These are phyloP conservation scores for Passer montanus DNA, from an alignment of 2,113 vertebrate species.

Conservation along the genomic window DNA sequence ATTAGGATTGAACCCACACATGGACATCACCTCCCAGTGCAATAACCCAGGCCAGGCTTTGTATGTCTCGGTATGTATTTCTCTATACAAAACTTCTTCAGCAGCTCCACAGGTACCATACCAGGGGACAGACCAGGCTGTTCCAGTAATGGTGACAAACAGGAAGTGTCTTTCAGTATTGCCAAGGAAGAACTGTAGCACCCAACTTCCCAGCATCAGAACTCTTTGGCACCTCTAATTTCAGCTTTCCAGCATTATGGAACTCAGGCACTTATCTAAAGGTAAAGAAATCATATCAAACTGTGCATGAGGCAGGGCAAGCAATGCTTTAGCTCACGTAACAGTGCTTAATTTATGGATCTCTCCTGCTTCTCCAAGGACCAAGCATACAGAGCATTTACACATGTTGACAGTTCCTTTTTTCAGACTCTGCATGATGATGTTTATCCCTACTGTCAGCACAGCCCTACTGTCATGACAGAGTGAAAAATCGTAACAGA, in stretches of 20 bases:
- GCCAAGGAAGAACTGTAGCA: background rate
- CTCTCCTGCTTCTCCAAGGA: background rate
- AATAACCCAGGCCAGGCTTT: background rate
- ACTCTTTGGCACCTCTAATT: background rate
- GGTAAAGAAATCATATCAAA: background rate
- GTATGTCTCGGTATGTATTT: rapidly evolving
- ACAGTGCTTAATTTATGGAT: background rate
- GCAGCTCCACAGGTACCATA: background rate
- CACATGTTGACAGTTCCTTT: background rate
- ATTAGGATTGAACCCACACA: background rate
- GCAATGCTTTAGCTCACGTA: background rate
- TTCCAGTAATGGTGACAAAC: background rate
- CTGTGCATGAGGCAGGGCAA: background rate
- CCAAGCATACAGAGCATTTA: background rate
- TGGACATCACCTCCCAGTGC: background rate
- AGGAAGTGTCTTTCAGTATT: background rate
- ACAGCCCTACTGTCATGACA: background rate
- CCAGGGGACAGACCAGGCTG: background rate
- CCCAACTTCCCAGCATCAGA: background rate
- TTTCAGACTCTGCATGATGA: background rate
- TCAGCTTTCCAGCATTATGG: background rate
- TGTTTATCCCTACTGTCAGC: background rate
- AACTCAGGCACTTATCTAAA: background rate
- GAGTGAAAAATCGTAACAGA: background rate
- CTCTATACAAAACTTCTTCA: background rate